phyloP scores from a whole-genome alignment of 2,113 vertebrate genomes.

The Calidris pugnax region DNA sequence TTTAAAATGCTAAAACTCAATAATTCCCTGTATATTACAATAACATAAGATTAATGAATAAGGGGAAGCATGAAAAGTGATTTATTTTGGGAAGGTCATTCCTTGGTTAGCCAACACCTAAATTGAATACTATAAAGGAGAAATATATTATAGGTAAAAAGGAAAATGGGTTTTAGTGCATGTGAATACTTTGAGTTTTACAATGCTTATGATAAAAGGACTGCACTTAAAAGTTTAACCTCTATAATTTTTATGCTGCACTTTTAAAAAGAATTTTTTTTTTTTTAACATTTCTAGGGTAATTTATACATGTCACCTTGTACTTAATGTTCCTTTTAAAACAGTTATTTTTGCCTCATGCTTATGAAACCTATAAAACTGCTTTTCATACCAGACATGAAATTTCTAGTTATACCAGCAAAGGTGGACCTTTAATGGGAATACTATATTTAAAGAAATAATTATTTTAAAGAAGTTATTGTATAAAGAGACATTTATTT shows the following conservation, averaged over 20 bases:
- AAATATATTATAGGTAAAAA: constrained; percentile 48
- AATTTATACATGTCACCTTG: constrained; percentile 49
- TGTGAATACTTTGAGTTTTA: constrained; percentile 36
- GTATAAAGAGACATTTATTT: background rate
- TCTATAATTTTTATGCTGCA: constrained; percentile 39
- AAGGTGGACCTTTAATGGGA: background rate
- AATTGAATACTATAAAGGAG: background rate
- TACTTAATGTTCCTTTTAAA: constrained; percentile 48
- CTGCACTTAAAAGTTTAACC: constrained; percentile 22
- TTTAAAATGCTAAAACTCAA: constrained; percentile 37
- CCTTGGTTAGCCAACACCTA: constrained; percentile 2
- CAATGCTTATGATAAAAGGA: constrained; percentile 29
- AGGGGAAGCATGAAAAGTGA: constrained; percentile 20
- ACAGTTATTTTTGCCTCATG: constrained; percentile 5
- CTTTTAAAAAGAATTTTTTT: background rate
- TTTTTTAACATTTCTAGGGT: constrained; percentile 21
- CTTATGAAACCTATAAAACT: constrained; percentile 8
- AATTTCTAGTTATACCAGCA: background rate
- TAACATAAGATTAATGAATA: constrained; percentile 34
- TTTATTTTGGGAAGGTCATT: constrained; percentile 51
- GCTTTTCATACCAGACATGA: background rate
- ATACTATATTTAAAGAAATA: background rate
- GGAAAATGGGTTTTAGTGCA: constrained; percentile 28
- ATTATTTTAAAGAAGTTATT: background rate
- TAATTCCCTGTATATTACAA: constrained; percentile 5